Evolutionary conservation across 2,797 vertebrate genomes (phyloP).

Genomic region (Peromyscus eremicus): DNA sequence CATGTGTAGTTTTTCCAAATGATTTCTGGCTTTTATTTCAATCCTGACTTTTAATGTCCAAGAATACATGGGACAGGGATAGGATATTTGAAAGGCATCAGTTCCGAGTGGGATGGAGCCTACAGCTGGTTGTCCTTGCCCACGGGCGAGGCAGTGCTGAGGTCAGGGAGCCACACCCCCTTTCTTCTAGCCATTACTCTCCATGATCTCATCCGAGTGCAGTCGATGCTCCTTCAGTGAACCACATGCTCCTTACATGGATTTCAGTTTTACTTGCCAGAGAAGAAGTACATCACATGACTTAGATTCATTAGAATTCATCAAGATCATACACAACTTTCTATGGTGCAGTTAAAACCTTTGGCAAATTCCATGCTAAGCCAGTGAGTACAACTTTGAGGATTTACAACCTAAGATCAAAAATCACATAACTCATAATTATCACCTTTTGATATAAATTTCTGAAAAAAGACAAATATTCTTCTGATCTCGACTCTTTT

Average conservation of each 20-base stretch:
- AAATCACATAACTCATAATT: neutral
- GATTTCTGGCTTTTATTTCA: neutral
- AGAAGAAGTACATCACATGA: neutral
- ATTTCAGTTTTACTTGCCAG: conserved; percentile 20
- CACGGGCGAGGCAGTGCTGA: neutral
- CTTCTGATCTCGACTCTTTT: neutral
- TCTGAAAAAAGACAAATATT: conserved; percentile 44
- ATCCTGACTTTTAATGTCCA: neutral
- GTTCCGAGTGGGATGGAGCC: neutral
- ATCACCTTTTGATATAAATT: conserved; percentile 11
- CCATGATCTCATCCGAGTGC: neutral
- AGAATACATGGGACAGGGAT: neutral
- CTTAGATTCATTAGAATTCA: neutral
- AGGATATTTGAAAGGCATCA: neutral
- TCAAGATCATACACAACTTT: neutral
- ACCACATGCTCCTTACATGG: neutral
- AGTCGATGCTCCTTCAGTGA: neutral
- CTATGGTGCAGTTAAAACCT: neutral
- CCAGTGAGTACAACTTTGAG: neutral
- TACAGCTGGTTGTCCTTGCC: neutral
- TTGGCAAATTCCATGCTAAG: neutral
- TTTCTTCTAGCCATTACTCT: neutral
- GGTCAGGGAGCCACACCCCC: neutral
- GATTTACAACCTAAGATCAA: neutral
- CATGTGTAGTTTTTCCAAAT: conserved; percentile 3